A percentile compares a stretch with the other conserved stretches of the same genome.
Conservation (phyloP, 2,797 vertebrate species). For the Perodicticus potto region DNA sequence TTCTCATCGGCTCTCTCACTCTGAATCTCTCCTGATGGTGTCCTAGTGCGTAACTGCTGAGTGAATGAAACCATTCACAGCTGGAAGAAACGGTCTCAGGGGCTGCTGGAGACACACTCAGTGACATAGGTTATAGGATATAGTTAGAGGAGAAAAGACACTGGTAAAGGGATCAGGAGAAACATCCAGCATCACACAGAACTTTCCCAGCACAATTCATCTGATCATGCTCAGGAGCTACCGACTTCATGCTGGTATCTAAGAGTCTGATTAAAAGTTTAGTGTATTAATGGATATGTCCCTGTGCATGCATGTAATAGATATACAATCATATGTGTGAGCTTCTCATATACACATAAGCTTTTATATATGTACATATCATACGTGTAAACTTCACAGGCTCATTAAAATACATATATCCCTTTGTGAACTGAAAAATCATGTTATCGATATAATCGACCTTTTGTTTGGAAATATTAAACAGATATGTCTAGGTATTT, state of each 20-base stretch:
- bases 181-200: neutral
- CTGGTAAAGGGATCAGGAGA: neutral
- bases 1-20: neutral
- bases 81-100: neutral
- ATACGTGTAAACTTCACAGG: neutral
- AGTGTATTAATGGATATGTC: neutral
- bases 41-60: neutral
- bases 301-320: neutral
- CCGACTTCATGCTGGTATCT: neutral
- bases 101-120: neutral
- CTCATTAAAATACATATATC: neutral
- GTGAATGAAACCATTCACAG: neutral
- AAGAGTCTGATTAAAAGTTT: neutral
- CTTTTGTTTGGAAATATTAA: constrained; percentile 20
- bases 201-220: neutral
- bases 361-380: neutral
- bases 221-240: neutral
- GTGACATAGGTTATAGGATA: neutral
- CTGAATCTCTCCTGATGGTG: neutral
- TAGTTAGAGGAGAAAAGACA: neutral
- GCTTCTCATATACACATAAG: too few relatives aligned
- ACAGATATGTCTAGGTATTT: neutral
- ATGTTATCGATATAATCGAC: neutral
- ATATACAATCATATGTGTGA: neutral
- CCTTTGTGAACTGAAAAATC: neutral